These are phyloP conservation scores for Drosophila ironensis DNA, from an alignment of 1,140 invertebrate species.

Conservation along the genomic window DNA sequence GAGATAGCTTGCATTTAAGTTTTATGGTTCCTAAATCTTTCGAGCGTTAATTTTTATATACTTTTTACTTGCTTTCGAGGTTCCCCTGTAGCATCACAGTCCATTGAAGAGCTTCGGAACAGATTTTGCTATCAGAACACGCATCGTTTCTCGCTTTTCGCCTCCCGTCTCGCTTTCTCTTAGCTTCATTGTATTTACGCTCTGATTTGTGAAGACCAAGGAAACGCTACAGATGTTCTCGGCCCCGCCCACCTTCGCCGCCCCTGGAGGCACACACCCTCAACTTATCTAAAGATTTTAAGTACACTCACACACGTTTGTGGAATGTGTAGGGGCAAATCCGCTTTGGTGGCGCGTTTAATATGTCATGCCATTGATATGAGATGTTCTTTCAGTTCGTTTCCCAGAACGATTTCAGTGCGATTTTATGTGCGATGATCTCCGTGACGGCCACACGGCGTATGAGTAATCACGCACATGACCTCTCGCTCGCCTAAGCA, in stretches of 20 bases:
- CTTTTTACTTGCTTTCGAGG: not conserved
- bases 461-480: slow-evolving; percentile 75
- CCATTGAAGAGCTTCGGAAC: slow-evolving; percentile 55
- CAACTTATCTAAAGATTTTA: slow-evolving; percentile 31
- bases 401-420: slow-evolving; percentile 6
- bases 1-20: too few relatives aligned
- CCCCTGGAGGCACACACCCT: not conserved
- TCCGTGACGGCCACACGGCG: slow-evolving; percentile 35
- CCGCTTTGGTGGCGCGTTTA: slow-evolving; percentile 64
- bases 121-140: slow-evolving; percentile 58
- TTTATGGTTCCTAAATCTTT: too few relatives aligned
- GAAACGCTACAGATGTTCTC: slow-evolving; percentile 35
- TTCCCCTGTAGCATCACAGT: slow-evolving; percentile 19
- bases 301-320: slow-evolving; percentile 8
- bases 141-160: slow-evolving; percentile 39
- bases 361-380: slow-evolving; percentile 71
- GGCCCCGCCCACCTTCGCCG: not conserved
- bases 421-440: slow-evolving; percentile 18
- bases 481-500: slow-evolving; percentile 60
- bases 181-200: slow-evolving; percentile 72
- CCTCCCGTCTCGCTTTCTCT: slow-evolving; percentile 36
- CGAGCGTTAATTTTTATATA: too few relatives aligned
- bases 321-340: slow-evolving; percentile 33
- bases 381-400: slow-evolving; percentile 28
- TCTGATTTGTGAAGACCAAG: slow-evolving; percentile 70